phyloP scores from a whole-genome alignment of 2,888 invertebrate species.

The Apodemia hepburni region DNA sequence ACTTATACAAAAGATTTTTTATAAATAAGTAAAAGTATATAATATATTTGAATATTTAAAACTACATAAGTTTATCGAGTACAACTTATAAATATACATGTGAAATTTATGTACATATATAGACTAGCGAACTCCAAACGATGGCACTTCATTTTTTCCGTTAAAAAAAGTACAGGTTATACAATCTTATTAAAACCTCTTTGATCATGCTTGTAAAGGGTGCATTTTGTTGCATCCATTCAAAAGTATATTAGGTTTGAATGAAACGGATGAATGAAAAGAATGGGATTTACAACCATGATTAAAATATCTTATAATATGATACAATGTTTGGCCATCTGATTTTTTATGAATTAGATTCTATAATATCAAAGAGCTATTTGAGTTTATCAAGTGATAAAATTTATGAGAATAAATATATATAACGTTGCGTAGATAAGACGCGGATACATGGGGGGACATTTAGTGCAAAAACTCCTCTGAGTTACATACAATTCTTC shows the following conservation, averaged over 20 bases:
- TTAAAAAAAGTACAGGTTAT: slow-evolving; percentile 1
- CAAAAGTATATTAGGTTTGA: neutral
- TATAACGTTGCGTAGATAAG: too few relatives aligned
- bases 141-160: neutral
- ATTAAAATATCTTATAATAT: neutral
- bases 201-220: neutral
- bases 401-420: too few relatives aligned
- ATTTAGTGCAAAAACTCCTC: too few relatives aligned
- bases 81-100: slow-evolving; percentile 13
- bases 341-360: slow-evolving; percentile 1
- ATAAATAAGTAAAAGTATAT: slow-evolving; percentile 12
- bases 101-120: slow-evolving; percentile 18
- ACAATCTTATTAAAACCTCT: slow-evolving; percentile 14
- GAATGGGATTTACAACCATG: neutral
- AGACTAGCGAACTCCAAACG: slow-evolving; percentile 20
- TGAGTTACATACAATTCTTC: too few relatives aligned
- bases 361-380: neutral
- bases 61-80: slow-evolving; percentile 14
- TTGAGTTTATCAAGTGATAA: neutral
- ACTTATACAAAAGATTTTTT: neutral
- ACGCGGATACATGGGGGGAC: too few relatives aligned
- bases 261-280: neutral
- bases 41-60: neutral
- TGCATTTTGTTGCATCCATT: neutral
- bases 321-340: slow-evolving; percentile 2